Base-by-base conservation (phyloP, 1,140 invertebrate genomes). In the Drosophila sechellia region DNA sequence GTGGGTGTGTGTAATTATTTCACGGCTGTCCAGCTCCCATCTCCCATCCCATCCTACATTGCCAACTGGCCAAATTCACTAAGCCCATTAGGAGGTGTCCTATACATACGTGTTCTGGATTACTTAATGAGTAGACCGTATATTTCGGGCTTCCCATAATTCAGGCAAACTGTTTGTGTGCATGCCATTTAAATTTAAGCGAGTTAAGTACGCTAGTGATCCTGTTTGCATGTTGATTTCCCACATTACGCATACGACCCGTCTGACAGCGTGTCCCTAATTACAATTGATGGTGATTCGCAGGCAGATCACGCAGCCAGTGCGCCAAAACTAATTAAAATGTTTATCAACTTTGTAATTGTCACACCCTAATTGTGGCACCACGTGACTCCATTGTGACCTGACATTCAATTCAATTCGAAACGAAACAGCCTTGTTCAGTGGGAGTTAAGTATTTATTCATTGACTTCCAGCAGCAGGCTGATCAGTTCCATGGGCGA, bases 291-390 rank as follows among this genome's bases (percentile, higher is more conserved):
- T 84, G 50, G 54, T 60, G 63, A 77, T 83, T 79, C 54, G 48
- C 50, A 89, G 61, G 58, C 79, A 56, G 55, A 65, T 79, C 84
- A 83, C 55, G 79, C 54, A 49, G 35, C 20, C 15, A 45, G 22
- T 60, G 48, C 57, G 60, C 54, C 77, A 79, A 79, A 89, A 79
- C 83, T 87, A 87, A 87, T 87, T 89, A 87, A 89, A 87, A 84
- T 87, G 84, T 84, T 87, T 89, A 89, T 89, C 68, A 80, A 89
- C 84, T 87, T 77, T 89, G 61, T 70, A 80, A 84, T 87, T 84
- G 74, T 77, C 68, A 69, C 72, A 79, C 83, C 68, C 75, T 13
- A 55, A 17, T 37, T 48, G 43, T 43, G 69, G 48, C 55, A 63
- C 54, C 31, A 66, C 70, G 79, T 81, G 74, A 75, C 8, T 8